Evolutionary conservation across 2,113 vertebrate genomes (phyloP).

Genomic region (Ailurus styani): DNA sequence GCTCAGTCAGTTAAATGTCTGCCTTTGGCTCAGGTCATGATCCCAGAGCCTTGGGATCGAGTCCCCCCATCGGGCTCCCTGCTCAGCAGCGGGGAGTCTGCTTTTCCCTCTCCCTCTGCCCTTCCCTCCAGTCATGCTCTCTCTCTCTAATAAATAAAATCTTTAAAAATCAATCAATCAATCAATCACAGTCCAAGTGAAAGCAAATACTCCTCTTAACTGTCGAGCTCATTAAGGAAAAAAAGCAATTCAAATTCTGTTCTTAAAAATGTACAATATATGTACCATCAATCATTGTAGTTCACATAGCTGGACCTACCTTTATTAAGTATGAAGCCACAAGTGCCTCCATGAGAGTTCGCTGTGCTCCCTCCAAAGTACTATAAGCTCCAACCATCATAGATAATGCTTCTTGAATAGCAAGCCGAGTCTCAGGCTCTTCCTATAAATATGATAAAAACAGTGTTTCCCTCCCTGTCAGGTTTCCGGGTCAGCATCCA

Average conservation of each 20-base stretch:
- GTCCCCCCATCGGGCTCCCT: background rate
- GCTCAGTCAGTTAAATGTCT: background rate
- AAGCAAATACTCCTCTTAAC: background rate
- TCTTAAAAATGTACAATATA: background rate
- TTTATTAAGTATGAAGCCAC: constrained; percentile 97
- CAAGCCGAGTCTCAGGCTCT: constrained; percentile 94
- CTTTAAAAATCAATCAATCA: background rate
- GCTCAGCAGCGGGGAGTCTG: background rate
- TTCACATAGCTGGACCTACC: constrained; percentile 74
- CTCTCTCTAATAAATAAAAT: background rate
- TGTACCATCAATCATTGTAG: background rate
- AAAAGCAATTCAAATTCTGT: background rate
- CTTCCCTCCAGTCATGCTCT: background rate
- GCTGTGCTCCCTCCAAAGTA: constrained; percentile 94
- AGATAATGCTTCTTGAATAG: constrained; percentile 97
- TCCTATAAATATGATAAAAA: constrained; percentile 82
- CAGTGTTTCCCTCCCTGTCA: background rate
- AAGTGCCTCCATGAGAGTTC: constrained; percentile 97
- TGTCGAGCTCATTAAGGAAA: background rate
- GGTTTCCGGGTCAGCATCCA: background rate
- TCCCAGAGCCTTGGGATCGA: background rate
- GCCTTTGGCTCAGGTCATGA: background rate
- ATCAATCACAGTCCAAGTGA: background rate
- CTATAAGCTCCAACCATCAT: constrained; percentile 99
- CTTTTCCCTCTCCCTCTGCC: background rate